A percentile compares a stretch with the other conserved stretches of the same genome.
These are phyloP conservation scores for Ctenodactylus gundi DNA, from an alignment of 2,113 vertebrate species.

Conservation along the genomic window DNA sequence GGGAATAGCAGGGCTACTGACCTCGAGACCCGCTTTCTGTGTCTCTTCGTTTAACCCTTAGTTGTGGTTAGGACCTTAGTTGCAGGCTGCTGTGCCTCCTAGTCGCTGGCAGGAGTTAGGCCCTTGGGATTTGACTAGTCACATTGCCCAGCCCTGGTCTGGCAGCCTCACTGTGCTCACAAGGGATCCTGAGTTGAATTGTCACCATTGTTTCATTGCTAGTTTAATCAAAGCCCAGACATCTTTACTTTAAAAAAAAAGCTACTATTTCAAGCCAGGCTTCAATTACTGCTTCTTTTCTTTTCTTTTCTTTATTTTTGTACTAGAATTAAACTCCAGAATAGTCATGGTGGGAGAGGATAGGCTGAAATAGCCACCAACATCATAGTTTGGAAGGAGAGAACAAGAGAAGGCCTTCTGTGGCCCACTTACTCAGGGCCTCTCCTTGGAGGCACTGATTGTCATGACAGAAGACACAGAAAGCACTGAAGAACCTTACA, in stretches of 20 bases:
- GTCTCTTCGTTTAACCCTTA: neutral
- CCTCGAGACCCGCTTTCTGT: neutral
- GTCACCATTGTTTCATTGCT: neutral
- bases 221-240: neutral
- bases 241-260: neutral
- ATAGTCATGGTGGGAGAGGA: neutral
- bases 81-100: neutral
- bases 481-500: neutral
- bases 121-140: no score
- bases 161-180: neutral
- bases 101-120: neutral
- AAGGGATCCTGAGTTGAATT: neutral
- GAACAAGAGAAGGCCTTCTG: neutral
- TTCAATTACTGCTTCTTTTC: neutral
- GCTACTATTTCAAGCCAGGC: neutral
- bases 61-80: neutral
- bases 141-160: rapidly evolving
- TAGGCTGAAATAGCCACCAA: neutral
- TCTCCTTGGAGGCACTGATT: neutral
- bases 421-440: neutral
- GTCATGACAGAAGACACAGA: neutral
- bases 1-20: neutral
- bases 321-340: neutral
- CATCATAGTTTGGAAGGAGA: neutral
- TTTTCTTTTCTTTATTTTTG: no score